These are phyloP conservation scores for Bradysia coprophila DNA, from an alignment of 1,140 invertebrate genomes.

Conservation along the genomic window DNA sequence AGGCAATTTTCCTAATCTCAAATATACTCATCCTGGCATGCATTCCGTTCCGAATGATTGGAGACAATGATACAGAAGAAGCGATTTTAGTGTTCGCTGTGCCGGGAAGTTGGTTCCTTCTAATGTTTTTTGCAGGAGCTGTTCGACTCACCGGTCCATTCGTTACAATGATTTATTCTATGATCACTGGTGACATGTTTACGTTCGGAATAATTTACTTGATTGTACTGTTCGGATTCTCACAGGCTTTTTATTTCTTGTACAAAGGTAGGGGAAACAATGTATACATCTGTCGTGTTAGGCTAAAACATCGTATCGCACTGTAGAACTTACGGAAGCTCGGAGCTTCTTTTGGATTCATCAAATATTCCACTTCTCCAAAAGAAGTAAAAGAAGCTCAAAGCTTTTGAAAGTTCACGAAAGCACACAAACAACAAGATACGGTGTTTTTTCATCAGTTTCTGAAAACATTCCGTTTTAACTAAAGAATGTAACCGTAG, in stretches of 20 bases:
- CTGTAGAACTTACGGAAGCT: too few relatives aligned
- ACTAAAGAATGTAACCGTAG: conserved; percentile 19
- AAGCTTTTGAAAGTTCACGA: too few relatives aligned
- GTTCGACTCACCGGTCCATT: conserved; percentile 88
- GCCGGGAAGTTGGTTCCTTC: conserved; percentile 88
- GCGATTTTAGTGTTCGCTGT: conserved; percentile 79
- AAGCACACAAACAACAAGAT: too few relatives aligned
- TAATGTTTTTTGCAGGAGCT: conserved; percentile 96
- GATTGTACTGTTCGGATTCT: conserved; percentile 86
- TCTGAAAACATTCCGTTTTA: too few relatives aligned
- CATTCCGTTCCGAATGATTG: conserved; percentile 69
- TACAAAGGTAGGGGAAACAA: conserved; percentile 44
- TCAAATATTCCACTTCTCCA: too few relatives aligned
- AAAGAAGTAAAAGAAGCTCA: too few relatives aligned
- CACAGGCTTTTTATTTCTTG: conserved; percentile 91
- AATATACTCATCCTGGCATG: conserved; percentile 84
- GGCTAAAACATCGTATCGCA: too few relatives aligned
- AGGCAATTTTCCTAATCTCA: conserved; percentile 82
- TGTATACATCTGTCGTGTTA: too few relatives aligned
- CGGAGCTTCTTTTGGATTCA: too few relatives aligned
- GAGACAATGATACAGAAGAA: conserved; percentile 66
- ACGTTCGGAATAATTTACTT: conserved; percentile 93
- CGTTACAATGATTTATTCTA: conserved; percentile 96
- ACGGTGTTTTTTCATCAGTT: too few relatives aligned
- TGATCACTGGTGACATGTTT: conserved; percentile 95